Evolutionary conservation across 2,113 vertebrate species (phyloP).

Genomic region (Dermatemys mawii): DNA sequence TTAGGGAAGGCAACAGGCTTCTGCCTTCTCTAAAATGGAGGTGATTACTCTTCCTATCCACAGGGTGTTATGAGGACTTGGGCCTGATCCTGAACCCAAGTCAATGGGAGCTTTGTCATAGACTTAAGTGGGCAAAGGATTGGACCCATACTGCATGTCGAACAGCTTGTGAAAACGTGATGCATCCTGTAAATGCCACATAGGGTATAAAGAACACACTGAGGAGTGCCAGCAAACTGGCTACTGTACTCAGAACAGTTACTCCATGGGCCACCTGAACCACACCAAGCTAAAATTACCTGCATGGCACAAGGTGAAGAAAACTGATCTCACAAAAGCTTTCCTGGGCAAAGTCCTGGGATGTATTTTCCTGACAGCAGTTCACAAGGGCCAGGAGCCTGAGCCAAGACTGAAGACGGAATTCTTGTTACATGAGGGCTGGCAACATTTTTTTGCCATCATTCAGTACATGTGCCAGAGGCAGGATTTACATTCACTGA

Average conservation of each 20-base stretch:
- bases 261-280: not conserved
- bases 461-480: not conserved
- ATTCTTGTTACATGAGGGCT: not conserved
- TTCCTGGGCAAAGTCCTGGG: not conserved
- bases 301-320: not conserved
- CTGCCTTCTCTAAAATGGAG: not conserved
- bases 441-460: not conserved
- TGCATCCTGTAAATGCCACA: not conserved
- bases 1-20: not conserved
- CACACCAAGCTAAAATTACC: not conserved
- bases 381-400: not conserved
- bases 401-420: not conserved
- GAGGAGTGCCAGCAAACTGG: not conserved
- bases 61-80: not conserved
- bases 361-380: not conserved
- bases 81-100: not conserved
- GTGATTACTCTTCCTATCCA: not conserved
- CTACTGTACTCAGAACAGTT: not conserved
- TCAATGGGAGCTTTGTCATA: not conserved
- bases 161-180: not conserved
- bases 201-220: not conserved
- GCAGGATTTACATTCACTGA: not conserved
- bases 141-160: not conserved
- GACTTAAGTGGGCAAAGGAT: not conserved
- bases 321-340: not conserved